These are phyloP conservation scores for Bombus ignitus DNA, from an alignment of 1,140 invertebrate genomes.

Conservation along the genomic window DNA sequence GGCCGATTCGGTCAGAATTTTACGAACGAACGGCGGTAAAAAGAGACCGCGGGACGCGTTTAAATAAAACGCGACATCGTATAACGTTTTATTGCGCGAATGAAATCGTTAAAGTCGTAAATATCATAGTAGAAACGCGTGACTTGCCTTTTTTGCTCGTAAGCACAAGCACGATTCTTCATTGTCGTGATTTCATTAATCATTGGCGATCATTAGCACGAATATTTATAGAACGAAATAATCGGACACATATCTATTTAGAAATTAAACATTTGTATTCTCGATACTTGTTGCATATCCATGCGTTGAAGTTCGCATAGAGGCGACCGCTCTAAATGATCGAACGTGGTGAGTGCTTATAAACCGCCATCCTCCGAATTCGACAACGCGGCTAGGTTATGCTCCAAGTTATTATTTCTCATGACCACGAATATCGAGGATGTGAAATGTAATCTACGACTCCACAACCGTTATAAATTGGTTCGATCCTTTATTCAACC, in stretches of 20 bases:
- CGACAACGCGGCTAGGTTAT: neutral
- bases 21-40: too few relatives aligned
- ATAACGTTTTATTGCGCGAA: neutral
- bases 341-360: too few relatives aligned
- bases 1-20: neutral
- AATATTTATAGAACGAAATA: neutral
- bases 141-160: neutral
- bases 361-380: too few relatives aligned
- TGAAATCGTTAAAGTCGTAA: neutral
- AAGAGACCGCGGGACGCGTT: neutral
- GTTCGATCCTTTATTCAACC: neutral
- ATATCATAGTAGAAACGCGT: neutral
- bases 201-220: neutral
- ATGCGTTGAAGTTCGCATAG: too few relatives aligned
- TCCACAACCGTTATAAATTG: neutral
- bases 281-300: too few relatives aligned
- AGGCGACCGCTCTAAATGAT: too few relatives aligned
- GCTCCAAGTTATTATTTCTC: neutral
- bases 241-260: neutral
- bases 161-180: neutral
- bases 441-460: neutral
- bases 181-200: neutral
- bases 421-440: neutral
- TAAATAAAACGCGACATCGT: neutral
- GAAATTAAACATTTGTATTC: neutral